These are phyloP conservation scores for Propithecus coquereli DNA, from an alignment of 2,113 vertebrate species.

Conservation along the genomic window DNA sequence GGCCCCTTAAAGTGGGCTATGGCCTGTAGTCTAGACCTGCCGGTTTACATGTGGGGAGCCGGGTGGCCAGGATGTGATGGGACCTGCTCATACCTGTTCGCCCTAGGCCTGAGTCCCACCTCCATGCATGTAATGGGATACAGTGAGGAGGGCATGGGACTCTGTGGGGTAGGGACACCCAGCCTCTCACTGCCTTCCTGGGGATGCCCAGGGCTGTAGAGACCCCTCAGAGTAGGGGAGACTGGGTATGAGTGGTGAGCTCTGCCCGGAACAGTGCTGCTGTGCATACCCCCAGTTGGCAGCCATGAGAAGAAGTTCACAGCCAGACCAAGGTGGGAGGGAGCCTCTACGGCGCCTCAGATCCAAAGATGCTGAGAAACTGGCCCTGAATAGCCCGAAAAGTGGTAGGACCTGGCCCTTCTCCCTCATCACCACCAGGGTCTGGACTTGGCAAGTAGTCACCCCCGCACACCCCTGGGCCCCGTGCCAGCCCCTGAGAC, in stretches of 20 bases:
- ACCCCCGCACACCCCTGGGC: not conserved
- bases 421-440: not conserved
- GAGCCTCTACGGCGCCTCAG: not conserved
- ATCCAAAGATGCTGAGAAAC: not conserved
- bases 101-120: not conserved
- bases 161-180: not conserved
- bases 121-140: not conserved
- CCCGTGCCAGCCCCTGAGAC: not conserved
- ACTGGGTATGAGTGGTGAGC: not conserved
- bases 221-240: not conserved
- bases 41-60: not conserved
- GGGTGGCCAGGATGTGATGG: not conserved
- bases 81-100: not conserved
- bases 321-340: not conserved
- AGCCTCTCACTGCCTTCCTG: not conserved
- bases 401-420: not conserved
- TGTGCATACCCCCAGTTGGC: not conserved
- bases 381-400: not conserved
- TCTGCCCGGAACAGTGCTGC: not conserved
- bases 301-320: not conserved
- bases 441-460: not conserved
- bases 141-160: not conserved
- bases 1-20: not conserved
- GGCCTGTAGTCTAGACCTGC: not conserved
- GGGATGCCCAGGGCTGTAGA: not conserved